Percentiles rank a stretch among this genome's conserved stretches.
These are phyloP conservation scores for Melanitta fusca DNA, from an alignment of 2,797 vertebrate species.

Conservation along the genomic window DNA sequence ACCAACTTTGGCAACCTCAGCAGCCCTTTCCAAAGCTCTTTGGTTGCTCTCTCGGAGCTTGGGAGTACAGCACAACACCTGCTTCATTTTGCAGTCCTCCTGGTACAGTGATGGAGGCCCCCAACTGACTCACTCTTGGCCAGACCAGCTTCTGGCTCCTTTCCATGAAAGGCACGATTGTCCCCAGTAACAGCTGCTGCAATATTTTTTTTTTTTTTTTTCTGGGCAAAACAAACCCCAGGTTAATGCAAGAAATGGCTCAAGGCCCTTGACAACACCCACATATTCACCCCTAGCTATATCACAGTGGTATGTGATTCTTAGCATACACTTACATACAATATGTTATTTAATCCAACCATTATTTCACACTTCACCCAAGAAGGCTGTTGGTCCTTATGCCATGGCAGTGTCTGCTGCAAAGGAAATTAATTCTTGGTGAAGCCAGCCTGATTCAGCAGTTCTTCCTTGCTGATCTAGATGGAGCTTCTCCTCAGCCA, in stretches of 20 bases:
- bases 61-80: neutral
- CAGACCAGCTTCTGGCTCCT: neutral
- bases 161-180: conserved; percentile 4
- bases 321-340: neutral
- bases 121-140: neutral
- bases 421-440: neutral
- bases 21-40: neutral
- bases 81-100: neutral
- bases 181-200: conserved; percentile 32
- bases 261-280: neutral
- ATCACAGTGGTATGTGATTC: neutral
- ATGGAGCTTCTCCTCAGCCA: neutral
- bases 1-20: neutral
- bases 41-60: neutral
- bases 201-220: neutral
- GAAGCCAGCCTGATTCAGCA: neutral
- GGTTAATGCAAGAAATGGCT: neutral
- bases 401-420: neutral
- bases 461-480: conserved; percentile 6
- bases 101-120: neutral
- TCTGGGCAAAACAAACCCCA: neutral
- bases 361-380: neutral
- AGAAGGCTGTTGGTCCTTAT: neutral
- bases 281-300: neutral
- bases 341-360: neutral